phyloP scores from a whole-genome alignment of 2,113 vertebrate genomes.

The Python bivittatus region DNA sequence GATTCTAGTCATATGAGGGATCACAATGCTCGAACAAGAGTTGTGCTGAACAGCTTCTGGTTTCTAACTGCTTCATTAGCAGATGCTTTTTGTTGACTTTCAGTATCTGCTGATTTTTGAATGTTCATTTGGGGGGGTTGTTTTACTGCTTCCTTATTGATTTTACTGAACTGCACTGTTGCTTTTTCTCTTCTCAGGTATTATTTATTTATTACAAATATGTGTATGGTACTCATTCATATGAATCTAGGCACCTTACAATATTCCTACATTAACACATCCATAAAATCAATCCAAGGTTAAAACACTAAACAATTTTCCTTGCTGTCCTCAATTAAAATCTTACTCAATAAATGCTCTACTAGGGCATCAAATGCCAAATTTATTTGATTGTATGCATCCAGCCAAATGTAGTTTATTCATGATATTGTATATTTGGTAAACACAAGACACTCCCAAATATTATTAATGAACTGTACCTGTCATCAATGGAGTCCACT shows the following conservation, averaged over 20 bases:
- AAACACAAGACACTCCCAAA: not conserved
- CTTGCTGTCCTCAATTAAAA: not conserved
- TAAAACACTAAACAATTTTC: not conserved
- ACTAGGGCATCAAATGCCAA: not conserved
- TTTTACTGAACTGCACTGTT: not conserved
- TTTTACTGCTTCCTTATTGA: too few relatives aligned
- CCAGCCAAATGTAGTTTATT: not conserved
- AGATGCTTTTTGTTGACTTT: too few relatives aligned
- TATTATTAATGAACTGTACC: slow-evolving; percentile 68
- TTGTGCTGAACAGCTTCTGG: too few relatives aligned
- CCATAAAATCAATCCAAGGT: not conserved
- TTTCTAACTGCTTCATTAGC: too few relatives aligned
- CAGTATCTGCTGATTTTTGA: too few relatives aligned
- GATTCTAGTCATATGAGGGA: not conserved
- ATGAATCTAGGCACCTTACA: not conserved
- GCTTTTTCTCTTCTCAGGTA: not conserved
- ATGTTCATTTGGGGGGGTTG: too few relatives aligned
- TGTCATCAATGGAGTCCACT: slow-evolving; percentile 94
- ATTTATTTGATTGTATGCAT: not conserved
- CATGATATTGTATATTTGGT: not conserved
- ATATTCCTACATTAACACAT: not conserved
- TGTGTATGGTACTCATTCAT: not conserved
- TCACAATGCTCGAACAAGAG: not conserved
- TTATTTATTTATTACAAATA: not conserved
- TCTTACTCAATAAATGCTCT: not conserved